These are phyloP conservation scores for Lordiphosa andalusiaca DNA, from an alignment of 2,888 invertebrate species.

Conservation along the genomic window DNA sequence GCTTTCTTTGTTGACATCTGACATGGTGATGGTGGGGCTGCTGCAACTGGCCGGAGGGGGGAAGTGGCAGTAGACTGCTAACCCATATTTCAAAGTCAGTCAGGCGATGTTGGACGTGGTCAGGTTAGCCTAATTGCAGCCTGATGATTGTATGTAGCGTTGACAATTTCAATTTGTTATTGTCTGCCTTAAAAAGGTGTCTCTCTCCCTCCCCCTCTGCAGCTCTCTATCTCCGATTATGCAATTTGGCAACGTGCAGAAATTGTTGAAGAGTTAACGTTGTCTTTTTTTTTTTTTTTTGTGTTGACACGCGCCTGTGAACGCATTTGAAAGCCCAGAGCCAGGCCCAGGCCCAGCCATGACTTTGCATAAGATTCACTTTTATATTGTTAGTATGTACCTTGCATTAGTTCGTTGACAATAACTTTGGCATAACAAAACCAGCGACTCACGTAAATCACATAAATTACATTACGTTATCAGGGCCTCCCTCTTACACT, in stretches of 20 bases:
- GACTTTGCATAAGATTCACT: constrained; percentile 71
- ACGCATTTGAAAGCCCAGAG: constrained; percentile 49
- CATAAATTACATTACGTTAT: constrained; percentile 65
- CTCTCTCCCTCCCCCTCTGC: constrained; percentile 25
- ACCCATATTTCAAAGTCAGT: constrained; percentile 74
- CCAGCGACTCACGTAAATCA: constrained; percentile 59
- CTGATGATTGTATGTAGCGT: constrained; percentile 52
- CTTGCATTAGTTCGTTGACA: constrained; percentile 23
- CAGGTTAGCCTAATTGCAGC: constrained; percentile 70
- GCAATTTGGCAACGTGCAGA: constrained; percentile 71
- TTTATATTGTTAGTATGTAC: constrained; percentile 23
- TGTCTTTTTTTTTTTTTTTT: constrained; percentile 32
- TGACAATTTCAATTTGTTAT: constrained; percentile 71
- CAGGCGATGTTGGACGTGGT: constrained; percentile 47
- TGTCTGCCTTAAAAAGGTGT: constrained; percentile 50
- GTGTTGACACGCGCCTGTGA: constrained; percentile 43
- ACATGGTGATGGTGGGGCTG: background rate
- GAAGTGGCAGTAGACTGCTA: constrained; percentile 39
- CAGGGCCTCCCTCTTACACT: constrained; percentile 20
- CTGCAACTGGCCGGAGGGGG: background rate
- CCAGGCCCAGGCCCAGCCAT: constrained; percentile 46
- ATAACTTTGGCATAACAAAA: constrained; percentile 36
- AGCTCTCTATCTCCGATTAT: constrained; percentile 37
- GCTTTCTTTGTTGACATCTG: constrained; percentile 41
- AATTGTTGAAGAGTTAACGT: constrained; percentile 51